Evolutionary conservation across 2,797 vertebrate genomes (phyloP).

Genomic region (Macropus fuliginosus): DNA sequence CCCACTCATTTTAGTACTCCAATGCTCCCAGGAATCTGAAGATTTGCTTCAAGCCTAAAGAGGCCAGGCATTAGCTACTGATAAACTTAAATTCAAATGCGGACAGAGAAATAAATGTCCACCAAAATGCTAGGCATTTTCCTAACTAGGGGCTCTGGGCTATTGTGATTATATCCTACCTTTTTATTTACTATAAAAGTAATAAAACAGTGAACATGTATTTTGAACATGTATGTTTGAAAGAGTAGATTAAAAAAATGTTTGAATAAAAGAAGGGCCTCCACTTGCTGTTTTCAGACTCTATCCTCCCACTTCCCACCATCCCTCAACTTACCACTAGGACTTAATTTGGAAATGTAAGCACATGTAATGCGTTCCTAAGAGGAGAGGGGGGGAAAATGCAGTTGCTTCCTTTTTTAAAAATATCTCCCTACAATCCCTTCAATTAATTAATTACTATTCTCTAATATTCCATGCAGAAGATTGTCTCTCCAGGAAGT

Average conservation of each 20-base stretch:
- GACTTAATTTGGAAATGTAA: not conserved
- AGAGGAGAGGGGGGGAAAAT: too few relatives aligned
- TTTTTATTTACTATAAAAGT: not conserved
- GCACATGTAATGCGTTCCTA: not conserved
- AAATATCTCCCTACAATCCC: not conserved
- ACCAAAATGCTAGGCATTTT: not conserved
- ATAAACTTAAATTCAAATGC: not conserved
- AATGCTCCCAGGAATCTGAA: not conserved
- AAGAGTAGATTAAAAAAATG: not conserved
- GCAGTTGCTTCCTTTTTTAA: not conserved
- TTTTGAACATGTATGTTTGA: not conserved
- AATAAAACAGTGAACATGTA: not conserved
- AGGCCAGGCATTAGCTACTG: not conserved
- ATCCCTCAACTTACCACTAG: not conserved
- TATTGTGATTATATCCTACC: not conserved
- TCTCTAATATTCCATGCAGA: not conserved
- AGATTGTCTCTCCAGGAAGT: not conserved
- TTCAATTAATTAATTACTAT: not conserved
- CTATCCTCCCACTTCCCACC: not conserved
- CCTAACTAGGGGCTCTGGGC: not conserved
- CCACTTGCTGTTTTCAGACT: not conserved
- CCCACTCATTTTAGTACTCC: not conserved
- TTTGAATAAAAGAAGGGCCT: not conserved
- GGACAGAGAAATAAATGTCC: not conserved
- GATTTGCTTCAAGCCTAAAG: not conserved